These are phyloP conservation scores for Fulica atra DNA, from an alignment of 2,113 vertebrate genomes.

Conservation along the genomic window DNA sequence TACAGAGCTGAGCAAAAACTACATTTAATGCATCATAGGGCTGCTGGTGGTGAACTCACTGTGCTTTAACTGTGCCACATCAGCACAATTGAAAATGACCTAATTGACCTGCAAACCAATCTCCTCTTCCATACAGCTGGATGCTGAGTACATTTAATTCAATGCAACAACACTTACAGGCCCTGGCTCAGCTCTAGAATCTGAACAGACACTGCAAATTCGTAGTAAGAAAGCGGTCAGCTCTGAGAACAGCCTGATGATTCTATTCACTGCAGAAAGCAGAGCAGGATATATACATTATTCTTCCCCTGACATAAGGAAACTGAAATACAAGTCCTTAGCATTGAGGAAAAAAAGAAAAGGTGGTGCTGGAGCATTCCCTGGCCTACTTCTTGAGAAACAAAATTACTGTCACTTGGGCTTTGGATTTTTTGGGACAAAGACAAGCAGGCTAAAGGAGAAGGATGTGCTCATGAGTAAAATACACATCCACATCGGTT, in stretches of 20 bases:
- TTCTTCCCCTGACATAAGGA: not conserved
- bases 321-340: not conserved
- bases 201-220: not conserved
- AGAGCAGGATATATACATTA: not conserved
- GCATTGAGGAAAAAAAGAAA: not conserved
- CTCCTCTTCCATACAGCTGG: not conserved
- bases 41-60: not conserved
- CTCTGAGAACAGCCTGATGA: not conserved
- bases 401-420: not conserved
- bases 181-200: not conserved
- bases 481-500: accelerated
- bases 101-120: not conserved
- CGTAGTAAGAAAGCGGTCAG: not conserved
- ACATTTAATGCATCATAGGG: not conserved
- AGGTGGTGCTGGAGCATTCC: not conserved
- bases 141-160: not conserved
- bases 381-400: not conserved
- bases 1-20: not conserved
- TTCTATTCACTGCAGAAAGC: not conserved
- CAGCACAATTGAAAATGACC: not conserved
- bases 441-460: not conserved
- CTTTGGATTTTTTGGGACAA: not conserved
- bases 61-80: not conserved
- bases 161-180: not conserved
- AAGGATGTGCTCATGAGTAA: not conserved